Base-by-base conservation (phyloP, 2,888 invertebrate genomes). In the Anarsia innoxiella region DNA sequence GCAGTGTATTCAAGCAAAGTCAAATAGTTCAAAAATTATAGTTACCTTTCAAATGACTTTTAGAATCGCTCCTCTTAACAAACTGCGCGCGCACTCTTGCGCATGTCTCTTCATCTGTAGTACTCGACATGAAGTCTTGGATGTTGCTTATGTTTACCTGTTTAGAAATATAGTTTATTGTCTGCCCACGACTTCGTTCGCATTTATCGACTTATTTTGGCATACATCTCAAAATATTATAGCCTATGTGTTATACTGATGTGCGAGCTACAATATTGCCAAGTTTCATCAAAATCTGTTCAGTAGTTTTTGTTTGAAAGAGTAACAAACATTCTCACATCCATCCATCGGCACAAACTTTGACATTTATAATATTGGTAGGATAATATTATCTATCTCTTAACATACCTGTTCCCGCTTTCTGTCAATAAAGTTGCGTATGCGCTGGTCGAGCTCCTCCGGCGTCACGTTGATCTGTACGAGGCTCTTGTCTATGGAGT, bases 41-140 rank as follows among this genome's bases (percentile, higher is more conserved):
- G 19, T 19, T 72, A 93, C 94, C 91, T 88, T 91, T 91, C 39
- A 95, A 84, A 74, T 93, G 94, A 46, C 93, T 91, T 61, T 91
- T 93, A 0, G 91, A 91, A 59, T 91, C 92, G 49, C 88, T 90
- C 36, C 91, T 85, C 46, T 88, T 90, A 2, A 90, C 83, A 41
- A 93, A 87, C 48, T 89, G 87, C 26, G 94, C 90, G 61, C 93
- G 88, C 9, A 93, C 90, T 58, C 95, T 80, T 1, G 95, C 94
- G 73, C 95, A 95, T 0, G 88, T 88, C 46, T 79, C 82, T 13
- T 77, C 79, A 38, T 85, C 82, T 31, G 70, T 62, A 1, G 56
- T 40, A 12, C 48, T 50, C 14, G 73, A 74, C 37, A 91, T 91
- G 62, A 94, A 95, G 62, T 94, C 94, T 47, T 89, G 86, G 12